phyloP scores from a whole-genome alignment of 2,797 vertebrate species.

The Pseudochromis fuscus region DNA sequence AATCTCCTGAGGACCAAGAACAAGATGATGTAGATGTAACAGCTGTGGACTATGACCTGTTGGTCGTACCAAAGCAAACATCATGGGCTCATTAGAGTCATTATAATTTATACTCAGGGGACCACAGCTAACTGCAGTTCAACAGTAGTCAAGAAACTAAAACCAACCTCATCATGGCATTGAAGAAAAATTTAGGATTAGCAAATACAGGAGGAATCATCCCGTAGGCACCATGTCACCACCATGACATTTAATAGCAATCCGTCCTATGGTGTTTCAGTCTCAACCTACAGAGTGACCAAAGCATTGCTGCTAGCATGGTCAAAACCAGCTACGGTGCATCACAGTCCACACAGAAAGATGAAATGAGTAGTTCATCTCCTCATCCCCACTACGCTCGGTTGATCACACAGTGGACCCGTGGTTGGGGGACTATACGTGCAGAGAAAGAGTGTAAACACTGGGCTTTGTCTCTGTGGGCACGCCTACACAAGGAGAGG shows the following conservation, averaged over 20 bases:
- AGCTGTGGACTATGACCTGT: too few species aligned
- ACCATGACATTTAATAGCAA: neutral
- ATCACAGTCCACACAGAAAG: conserved; percentile 26
- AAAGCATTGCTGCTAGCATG: neutral
- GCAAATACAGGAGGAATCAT: neutral
- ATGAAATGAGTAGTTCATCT: conserved; percentile 4
- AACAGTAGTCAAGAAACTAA: neutral
- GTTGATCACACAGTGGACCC: conserved; percentile 44
- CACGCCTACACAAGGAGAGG: conserved; percentile 73
- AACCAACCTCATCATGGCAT: neutral
- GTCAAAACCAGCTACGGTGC: conserved; percentile 10
- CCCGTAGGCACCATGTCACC: neutral
- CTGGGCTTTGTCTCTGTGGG: conserved; percentile 81
- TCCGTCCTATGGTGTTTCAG: neutral
- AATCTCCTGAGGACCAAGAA: too few species aligned
- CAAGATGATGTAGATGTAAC: too few species aligned
- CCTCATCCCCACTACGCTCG: neutral
- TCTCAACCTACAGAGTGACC: neutral
- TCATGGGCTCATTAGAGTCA: too few species aligned
- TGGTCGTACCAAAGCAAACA: too few species aligned
- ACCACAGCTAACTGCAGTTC: too few species aligned
- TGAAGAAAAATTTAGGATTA: too few species aligned
- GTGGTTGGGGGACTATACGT: conserved; percentile 42
- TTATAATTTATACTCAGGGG: too few species aligned
- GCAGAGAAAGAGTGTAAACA: conserved; percentile 67